Base-by-base conservation (phyloP, 2,797 vertebrate genomes). In the Ctenochaetus hawaiiensis region DNA sequence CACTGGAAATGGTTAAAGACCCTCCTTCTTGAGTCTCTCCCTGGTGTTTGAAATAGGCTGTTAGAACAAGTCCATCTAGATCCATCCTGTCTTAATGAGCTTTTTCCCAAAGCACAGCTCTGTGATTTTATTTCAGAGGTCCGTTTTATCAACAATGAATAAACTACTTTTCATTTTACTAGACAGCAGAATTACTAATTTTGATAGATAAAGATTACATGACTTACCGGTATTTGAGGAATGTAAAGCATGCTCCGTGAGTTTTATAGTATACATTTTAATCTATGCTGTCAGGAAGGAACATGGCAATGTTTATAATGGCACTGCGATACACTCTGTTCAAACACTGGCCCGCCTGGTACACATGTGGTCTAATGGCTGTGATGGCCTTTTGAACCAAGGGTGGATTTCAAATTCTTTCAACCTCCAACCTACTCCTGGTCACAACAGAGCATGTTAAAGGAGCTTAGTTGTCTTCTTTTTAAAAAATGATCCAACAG, bases 341-440 rank as follows among this genome's bases (percentile, higher is more conserved):
- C 22, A 62, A 70, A 67, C 57, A 11, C 37, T 41, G 47, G 57
- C 43, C 72, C 84, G 88, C 86, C 85, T 90, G 83, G 75, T 67
- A 78, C 41, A 58, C 67, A 77, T 89, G 77, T 77, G 61, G 54
- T 60, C 63, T 77, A 72, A 87, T 75, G 61, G 6, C 67, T 87
- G 71, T 86, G 69, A 83, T 85, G 67, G 34, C 72, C 60, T 78
- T 87, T 86, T 89, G 73, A 90, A 89, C 78, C 13, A 23, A 75
- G 61, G 64, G 67, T 77, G 71, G 71, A 59, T 47, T 39, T 61
- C 2, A 0, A 30, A 26, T 71, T 74, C 71, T 79, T 44, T 73
- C 54, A 61, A 48, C 11, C 22, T 59, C 52, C 34, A 26, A 51
- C 62, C 49, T 47, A 59, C 37, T 67, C 58, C 67, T 72, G 61